A percentile compares a stretch with the other conserved stretches of the same genome.
Evolutionary conservation across 2,113 vertebrate genomes (phyloP).

Genomic region (Ursus arctos): DNA sequence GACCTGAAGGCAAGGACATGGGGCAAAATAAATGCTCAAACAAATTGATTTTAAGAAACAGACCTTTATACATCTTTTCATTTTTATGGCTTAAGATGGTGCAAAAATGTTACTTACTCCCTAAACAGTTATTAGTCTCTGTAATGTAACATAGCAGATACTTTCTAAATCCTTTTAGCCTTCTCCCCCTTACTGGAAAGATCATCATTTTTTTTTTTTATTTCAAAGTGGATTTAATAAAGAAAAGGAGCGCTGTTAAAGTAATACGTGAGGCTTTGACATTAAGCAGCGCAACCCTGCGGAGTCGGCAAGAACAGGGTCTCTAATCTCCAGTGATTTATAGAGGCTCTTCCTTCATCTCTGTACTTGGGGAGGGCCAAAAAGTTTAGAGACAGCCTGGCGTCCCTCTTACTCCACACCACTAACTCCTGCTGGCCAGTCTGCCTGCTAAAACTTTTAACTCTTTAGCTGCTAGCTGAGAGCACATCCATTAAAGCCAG

Average conservation of each 20-base stretch:
- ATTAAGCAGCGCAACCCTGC: conserved; percentile 96
- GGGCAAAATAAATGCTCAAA: conserved; percentile 68
- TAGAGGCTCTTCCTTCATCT: conserved; percentile 96
- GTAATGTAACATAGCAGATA: conserved; percentile 94
- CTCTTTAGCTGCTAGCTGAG: conserved; percentile 85
- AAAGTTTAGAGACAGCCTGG: conserved; percentile 98
- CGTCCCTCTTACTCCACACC: conserved; percentile 92
- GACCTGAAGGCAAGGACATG: conserved; percentile 25
- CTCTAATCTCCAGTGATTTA: conserved; percentile 99
- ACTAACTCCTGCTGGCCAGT: conserved; percentile 91
- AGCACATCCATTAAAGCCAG: conserved; percentile 80
- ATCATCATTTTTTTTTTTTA: conserved; percentile 92
- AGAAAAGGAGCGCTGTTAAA: conserved; percentile 95
- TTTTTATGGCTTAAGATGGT: conserved; percentile 87
- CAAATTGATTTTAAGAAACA: conserved; percentile 82
- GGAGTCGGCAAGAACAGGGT: conserved; percentile 94
- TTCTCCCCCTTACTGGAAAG: conserved; percentile 92
- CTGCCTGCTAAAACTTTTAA: conserved; percentile 89
- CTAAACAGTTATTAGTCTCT: conserved; percentile 91
- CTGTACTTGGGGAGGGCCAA: conserved; percentile 94
- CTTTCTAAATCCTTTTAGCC: conserved; percentile 94
- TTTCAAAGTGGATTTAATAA: conserved; percentile 96
- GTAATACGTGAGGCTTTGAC: conserved; percentile 96
- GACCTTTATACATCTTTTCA: conserved; percentile 84
- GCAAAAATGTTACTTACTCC: conserved; percentile 92